A percentile compares a stretch with the other conserved stretches of the same genome.
These are phyloP conservation scores for Himalopsyche anomala DNA, from an alignment of 2,888 invertebrate species.

Conservation along the genomic window DNA sequence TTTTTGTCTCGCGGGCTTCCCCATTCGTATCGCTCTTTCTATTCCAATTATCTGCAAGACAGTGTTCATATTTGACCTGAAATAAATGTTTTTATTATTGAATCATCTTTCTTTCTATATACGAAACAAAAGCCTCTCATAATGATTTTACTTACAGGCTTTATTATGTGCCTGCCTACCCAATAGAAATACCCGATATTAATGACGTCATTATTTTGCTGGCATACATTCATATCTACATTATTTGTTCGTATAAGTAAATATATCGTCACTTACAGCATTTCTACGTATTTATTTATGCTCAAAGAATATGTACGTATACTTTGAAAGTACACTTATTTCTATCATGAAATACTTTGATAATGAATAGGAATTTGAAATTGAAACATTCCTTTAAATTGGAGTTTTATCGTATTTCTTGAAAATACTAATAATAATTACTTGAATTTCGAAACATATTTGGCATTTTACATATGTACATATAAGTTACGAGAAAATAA, in stretches of 20 bases:
- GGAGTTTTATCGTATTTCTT: no score
- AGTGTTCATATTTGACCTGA: constrained; percentile 28
- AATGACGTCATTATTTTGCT: constrained; percentile 1
- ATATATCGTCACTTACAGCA: neutral
- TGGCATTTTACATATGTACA: no score
- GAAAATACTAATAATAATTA: no score
- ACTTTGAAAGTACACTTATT: no score
- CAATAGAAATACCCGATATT: neutral
- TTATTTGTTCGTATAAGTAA: neutral
- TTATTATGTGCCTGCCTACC: constrained; percentile 10
- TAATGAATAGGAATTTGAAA: no score
- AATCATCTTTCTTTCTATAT: constrained; percentile 27
- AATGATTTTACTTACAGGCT: constrained; percentile 31
- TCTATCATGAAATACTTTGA: no score
- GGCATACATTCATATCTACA: neutral
- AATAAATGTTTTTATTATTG: constrained; percentile 30
- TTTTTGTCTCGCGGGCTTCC: neutral
- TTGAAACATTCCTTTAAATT: no score
- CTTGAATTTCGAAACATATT: no score
- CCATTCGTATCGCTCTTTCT: neutral
- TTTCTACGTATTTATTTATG: no score
- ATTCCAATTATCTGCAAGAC: constrained; percentile 30
- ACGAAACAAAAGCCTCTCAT: constrained; percentile 17
- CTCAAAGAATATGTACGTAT: no score
- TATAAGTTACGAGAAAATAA: no score